These are phyloP conservation scores for Drosophila cognata DNA, from an alignment of 2,888 invertebrate genomes.

Conservation along the genomic window DNA sequence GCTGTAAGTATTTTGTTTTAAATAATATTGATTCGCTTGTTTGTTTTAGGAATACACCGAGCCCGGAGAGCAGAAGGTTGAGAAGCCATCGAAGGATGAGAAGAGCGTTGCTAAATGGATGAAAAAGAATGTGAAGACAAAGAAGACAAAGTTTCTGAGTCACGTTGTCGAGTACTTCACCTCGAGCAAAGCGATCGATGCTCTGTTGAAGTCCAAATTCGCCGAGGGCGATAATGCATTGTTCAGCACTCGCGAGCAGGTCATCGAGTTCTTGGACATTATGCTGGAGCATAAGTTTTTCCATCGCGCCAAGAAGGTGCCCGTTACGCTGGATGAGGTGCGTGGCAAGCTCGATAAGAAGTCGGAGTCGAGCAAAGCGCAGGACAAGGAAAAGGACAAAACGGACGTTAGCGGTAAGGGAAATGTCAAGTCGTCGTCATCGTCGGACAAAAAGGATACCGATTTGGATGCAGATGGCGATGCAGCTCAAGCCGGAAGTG, in stretches of 20 bases:
- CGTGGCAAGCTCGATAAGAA: constrained; percentile 68
- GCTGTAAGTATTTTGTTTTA: neutral
- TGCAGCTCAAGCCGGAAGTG: constrained; percentile 46
- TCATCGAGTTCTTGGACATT: constrained; percentile 91
- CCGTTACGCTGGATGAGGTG: constrained; percentile 84
- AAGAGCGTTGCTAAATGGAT: constrained; percentile 97
- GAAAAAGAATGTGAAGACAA: constrained; percentile 95
- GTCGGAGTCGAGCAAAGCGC: constrained; percentile 40
- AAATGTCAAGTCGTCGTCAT: constrained; percentile 32
- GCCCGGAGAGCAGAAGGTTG: constrained; percentile 86
- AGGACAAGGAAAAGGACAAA: constrained; percentile 80
- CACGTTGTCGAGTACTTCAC: constrained; percentile 99
- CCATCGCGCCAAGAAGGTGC: constrained; percentile 96
- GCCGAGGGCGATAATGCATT: constrained; percentile 90
- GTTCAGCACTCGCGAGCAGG: constrained; percentile 93
- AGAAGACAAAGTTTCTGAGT: constrained; percentile 97
- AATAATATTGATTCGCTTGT: neutral
- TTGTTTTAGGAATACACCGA: constrained; percentile 83
- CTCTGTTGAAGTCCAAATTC: constrained; percentile 96
- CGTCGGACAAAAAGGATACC: constrained; percentile 74
- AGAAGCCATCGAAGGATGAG: constrained; percentile 95
- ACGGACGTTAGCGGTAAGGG: constrained; percentile 40
- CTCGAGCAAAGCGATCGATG: constrained; percentile 95
- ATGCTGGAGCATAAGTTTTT: constrained; percentile 97
- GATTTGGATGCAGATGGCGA: constrained; percentile 71